Evolutionary conservation across 23 tunicate species (phyloP).

Genomic region (Botrylloides violaceus): DNA sequence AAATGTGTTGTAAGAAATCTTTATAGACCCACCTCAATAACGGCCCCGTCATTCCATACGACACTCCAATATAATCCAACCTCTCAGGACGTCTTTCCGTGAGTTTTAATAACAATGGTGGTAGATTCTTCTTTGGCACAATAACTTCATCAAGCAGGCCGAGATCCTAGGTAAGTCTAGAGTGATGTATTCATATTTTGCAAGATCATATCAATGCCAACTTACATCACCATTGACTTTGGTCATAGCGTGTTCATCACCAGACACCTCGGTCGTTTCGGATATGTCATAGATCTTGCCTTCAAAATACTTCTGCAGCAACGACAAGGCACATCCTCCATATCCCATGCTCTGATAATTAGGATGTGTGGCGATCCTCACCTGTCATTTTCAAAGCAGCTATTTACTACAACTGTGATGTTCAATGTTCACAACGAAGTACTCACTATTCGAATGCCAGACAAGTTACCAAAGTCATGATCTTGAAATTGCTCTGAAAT

Average conservation of each 20-base stretch:
- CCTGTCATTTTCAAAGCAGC: no score
- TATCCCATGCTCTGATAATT: conserved; percentile 95
- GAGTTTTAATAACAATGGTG: conserved; percentile 73
- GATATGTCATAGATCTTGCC: conserved; percentile 58
- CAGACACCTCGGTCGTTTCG: conserved; percentile 30
- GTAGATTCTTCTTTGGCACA: conserved; percentile 69
- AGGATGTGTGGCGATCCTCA: conserved; percentile 97
- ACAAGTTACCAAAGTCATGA: conserved; percentile 62
- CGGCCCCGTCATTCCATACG: conserved; percentile 80
- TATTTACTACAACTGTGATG: no score
- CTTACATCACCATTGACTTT: conserved; percentile 44
- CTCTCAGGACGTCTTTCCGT: conserved; percentile 67
- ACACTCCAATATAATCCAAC: conserved; percentile 85
- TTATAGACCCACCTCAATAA: conserved; percentile 42
- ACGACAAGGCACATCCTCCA: conserved; percentile 68
- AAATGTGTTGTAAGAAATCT: no score
- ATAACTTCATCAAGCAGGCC: conserved; percentile 48
- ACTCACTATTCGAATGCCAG: conserved; percentile 78
- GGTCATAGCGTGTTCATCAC: conserved; percentile 18
- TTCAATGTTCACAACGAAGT: background rate
- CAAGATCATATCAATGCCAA: background rate
- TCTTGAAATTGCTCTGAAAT: conserved; percentile 96
- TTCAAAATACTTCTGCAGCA: conserved; percentile 81
- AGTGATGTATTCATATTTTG: no score
- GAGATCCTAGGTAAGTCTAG: conserved; percentile 36